Evolutionary conservation across 2,888 invertebrate species (phyloP).

Genomic region (Polyommatus iphigenia): DNA sequence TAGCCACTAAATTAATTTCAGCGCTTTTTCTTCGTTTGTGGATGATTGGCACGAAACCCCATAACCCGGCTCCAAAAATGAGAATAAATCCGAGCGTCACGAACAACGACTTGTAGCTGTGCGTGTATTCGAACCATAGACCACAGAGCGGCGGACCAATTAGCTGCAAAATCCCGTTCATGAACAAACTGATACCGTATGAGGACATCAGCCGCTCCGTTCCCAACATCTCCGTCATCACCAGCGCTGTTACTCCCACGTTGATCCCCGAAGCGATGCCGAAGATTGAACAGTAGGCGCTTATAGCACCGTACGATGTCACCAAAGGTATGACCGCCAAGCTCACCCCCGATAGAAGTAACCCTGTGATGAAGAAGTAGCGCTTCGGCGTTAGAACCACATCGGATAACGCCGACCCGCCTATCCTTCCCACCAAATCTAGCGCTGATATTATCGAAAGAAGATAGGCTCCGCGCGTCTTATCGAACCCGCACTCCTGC

Average conservation of each 20-base stretch:
- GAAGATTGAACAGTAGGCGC: conserved; percentile 86
- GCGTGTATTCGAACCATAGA: conserved; percentile 82
- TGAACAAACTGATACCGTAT: conserved; percentile 91
- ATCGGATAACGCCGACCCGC: conserved; percentile 92
- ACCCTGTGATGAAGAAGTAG: conserved; percentile 90
- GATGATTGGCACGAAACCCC: conserved; percentile 88
- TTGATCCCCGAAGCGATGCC: conserved; percentile 92
- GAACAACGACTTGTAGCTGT: conserved; percentile 86
- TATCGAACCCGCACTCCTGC: conserved; percentile 84
- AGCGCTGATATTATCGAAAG: conserved; percentile 89
- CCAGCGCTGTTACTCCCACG: conserved; percentile 91
- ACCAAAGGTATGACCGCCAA: conserved; percentile 85
- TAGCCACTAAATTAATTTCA: conserved; percentile 44
- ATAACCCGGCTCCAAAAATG: conserved; percentile 85
- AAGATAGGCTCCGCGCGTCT: conserved; percentile 85
- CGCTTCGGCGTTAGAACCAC: conserved; percentile 87
- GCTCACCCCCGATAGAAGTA: conserved; percentile 88
- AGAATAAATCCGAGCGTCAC: conserved; percentile 86
- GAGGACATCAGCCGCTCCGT: conserved; percentile 91
- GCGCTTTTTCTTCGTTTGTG: conserved; percentile 61
- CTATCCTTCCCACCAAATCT: conserved; percentile 90
- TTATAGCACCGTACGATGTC: conserved; percentile 82
- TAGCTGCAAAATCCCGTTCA: conserved; percentile 90
- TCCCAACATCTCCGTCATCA: conserved; percentile 93
- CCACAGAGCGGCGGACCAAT: conserved; percentile 93